Percentiles rank a stretch among this genome's conserved stretches.
Conservation (phyloP, 1,140 invertebrate species). For the Aphis craccivora region DNA sequence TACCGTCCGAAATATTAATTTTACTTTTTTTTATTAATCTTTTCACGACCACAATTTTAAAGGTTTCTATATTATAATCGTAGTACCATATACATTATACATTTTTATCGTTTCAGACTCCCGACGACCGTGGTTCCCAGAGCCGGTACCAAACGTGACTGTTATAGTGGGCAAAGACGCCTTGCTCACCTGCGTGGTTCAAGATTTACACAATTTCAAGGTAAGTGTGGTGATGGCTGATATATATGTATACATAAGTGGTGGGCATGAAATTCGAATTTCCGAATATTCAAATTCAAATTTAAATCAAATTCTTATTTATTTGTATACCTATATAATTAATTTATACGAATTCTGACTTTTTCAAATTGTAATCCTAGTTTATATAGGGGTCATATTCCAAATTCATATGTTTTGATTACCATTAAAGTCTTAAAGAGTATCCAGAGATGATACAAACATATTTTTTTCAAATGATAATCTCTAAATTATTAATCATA, state of each 20-base stretch:
- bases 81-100: background rate
- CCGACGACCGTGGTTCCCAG: slow-evolving; percentile 78
- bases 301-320: too few species aligned
- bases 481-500: too few species aligned
- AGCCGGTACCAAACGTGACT: slow-evolving; percentile 91
- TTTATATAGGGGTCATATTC: background rate
- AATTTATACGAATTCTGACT: background rate
- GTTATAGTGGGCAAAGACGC: slow-evolving; percentile 89
- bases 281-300: too few species aligned
- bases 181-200: slow-evolving; percentile 90
- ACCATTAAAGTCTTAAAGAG: too few species aligned
- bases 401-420: background rate
- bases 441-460: too few species aligned
- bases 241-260: background rate
- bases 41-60: background rate
- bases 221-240: slow-evolving; percentile 66
- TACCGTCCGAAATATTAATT: background rate
- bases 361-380: background rate
- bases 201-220: slow-evolving; percentile 88
- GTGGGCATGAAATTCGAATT: too few species aligned
- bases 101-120: slow-evolving; percentile 23
- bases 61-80: background rate
- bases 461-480: too few species aligned
- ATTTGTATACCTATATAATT: background rate
- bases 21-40: background rate